Evolutionary conservation across 2,113 vertebrate species (phyloP), one percentile per base, ranked within the genome.

Genomic region (Paedocypris sp.): DNA sequence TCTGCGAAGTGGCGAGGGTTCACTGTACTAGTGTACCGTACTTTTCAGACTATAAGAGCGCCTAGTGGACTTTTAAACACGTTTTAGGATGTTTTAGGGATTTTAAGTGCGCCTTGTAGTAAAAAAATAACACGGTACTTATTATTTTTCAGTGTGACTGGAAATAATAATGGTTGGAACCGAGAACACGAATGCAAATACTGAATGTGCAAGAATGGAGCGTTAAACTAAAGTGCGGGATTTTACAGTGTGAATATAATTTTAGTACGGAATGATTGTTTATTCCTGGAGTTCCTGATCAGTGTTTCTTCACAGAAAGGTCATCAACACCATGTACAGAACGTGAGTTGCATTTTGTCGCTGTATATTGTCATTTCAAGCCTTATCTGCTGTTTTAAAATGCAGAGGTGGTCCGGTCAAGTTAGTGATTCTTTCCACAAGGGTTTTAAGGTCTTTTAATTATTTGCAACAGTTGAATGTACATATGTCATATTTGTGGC

Each of bases 201-300:
- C 5, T 18, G 19, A 62, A 62, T 52, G 48, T 43, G 31, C 9
- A 25, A 25, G 20, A 9, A 38, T 36, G 31, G 11, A 63, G 19
- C 31, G 52, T 22, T 29, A 32, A 16, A 41, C 20, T 57, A 13
- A 42, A 42, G 23, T 11, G 6, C 26, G 36, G 54, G 28, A 25
- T 54, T n/a, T 53, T 49, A 60, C 46, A 43, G 42, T 49, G 28
- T 42, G 31, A 43, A 56, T 35, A 45, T 22, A 1, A 18, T 43
- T 69, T 57, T 57, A 57, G 53, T 43, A 57, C 38, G 20, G 12
- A 29, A 31, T 20, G 53, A 57, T 57, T 57, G 53, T 57, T 57
- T 54, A 16, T 58, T 58, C 26, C 41, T 42, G 26, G 26, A 58
- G 32, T 26, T 58, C 26, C 43, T 31, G 20, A 22, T 16, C 39